Evolutionary conservation across 2,113 vertebrate genomes (phyloP).

Genomic region (Platichthys stellatus): DNA sequence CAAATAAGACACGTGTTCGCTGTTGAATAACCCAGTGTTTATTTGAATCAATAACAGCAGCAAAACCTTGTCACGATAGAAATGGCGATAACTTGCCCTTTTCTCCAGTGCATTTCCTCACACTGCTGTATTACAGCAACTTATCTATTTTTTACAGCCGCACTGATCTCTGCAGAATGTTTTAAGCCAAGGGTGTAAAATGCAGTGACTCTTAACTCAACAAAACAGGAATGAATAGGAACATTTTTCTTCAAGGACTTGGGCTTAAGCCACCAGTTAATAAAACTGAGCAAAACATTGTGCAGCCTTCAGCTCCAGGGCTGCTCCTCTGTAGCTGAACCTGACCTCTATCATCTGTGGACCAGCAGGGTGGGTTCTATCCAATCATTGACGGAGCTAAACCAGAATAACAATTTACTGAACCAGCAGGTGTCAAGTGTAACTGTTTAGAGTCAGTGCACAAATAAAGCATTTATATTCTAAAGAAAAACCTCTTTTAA

Average conservation of each 20-base stretch:
- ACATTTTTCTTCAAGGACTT: not conserved
- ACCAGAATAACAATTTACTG: not conserved
- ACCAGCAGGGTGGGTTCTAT: too few relatives aligned
- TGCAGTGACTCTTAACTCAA: not conserved
- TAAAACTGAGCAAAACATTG: too few relatives aligned
- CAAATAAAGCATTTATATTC: too few relatives aligned
- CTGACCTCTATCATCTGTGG: too few relatives aligned
- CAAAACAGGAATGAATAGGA: not conserved
- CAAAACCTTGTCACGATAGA: not conserved
- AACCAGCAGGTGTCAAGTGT: not conserved
- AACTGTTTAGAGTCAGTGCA: too few relatives aligned
- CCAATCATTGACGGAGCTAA: too few relatives aligned
- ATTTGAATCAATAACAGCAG: not conserved
- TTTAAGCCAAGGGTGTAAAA: not conserved
- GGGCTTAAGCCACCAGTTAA: too few relatives aligned
- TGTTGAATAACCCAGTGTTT: constrained; percentile 13
- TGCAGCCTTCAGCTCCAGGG: too few relatives aligned
- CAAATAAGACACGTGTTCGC: constrained; percentile 12
- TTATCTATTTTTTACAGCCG: not conserved
- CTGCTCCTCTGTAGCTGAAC: too few relatives aligned
- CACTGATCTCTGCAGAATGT: constrained; percentile 1
- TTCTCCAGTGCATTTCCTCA: not conserved
- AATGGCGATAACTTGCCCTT: not conserved
- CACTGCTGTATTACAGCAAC: not conserved
- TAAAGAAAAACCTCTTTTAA: too few relatives aligned